phyloP scores from a whole-genome alignment of 2,113 vertebrate species.

The Microtus ochrogaster region DNA sequence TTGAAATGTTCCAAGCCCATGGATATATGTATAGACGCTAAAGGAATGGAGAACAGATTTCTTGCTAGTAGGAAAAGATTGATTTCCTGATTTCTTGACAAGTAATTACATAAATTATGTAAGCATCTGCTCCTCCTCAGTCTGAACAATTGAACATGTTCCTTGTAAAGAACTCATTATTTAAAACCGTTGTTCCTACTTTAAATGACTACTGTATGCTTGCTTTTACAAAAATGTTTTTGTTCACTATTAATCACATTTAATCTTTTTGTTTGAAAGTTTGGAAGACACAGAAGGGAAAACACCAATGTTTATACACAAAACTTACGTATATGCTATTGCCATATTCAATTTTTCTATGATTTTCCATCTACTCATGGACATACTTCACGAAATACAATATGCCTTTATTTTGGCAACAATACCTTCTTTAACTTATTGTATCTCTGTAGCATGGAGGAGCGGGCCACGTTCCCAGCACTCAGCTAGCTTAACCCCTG shows the following conservation, averaged over 20 bases:
- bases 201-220: not conserved
- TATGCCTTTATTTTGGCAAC: not conserved
- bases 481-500: no score
- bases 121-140: not conserved
- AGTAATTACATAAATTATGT: not conserved
- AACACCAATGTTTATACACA: not conserved
- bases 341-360: not conserved
- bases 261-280: constrained; percentile 16
- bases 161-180: not conserved
- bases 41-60: not conserved
- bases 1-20: not conserved
- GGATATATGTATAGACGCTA: not conserved
- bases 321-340: constrained; percentile 11
- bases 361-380: not conserved
- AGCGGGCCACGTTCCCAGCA: no score
- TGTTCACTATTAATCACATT: not conserved
- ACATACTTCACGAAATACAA: not conserved
- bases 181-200: not conserved
- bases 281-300: not conserved
- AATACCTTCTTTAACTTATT: constrained; percentile 2
- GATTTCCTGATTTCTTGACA: constrained; percentile 13
- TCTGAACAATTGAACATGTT: constrained; percentile 6
- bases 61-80: not conserved
- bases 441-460: no score
- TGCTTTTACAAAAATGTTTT: not conserved